A percentile compares a stretch with the other conserved stretches of the same genome.
Conservation (phyloP, 2,888 invertebrate genomes). For the Acanthococcus lagerstroemiae region DNA sequence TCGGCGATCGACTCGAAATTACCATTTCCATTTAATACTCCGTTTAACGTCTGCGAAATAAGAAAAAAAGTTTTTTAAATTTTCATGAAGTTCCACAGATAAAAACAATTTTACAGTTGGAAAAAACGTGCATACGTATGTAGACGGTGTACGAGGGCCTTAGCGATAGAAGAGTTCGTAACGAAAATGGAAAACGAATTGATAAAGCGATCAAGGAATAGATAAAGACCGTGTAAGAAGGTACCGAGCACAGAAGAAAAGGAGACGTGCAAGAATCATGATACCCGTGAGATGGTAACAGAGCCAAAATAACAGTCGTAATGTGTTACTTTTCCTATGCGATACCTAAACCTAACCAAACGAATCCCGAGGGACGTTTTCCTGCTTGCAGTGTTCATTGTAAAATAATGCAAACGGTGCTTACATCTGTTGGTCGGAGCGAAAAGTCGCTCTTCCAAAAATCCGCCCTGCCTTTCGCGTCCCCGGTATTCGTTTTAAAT, state of each 20-base stretch:
- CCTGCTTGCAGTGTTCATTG: slow-evolving; percentile 22
- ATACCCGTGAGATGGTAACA: slow-evolving; percentile 30
- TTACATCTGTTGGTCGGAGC: slow-evolving; percentile 16
- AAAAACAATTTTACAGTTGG: no score
- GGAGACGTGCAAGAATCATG: slow-evolving; percentile 23
- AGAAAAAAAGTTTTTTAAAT: no score
- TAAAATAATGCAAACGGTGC: slow-evolving; percentile 25
- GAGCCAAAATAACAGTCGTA: slow-evolving; percentile 27
- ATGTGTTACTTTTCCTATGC: slow-evolving; percentile 26
- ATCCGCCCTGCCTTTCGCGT: not conserved
- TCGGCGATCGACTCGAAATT: no score
- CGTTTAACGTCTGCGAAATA: no score
- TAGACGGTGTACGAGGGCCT: no score
- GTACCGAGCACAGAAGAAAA: not conserved
- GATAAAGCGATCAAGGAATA: slow-evolving; percentile 12
- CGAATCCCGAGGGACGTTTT: slow-evolving; percentile 19
- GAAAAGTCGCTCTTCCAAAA: slow-evolving; percentile 4
- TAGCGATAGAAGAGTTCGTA: slow-evolving; percentile 4
- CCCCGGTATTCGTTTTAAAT: not conserved
- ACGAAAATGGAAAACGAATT: slow-evolving; percentile 20
- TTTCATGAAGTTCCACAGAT: no score
- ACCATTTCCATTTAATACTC: no score
- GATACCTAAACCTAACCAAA: slow-evolving; percentile 24
- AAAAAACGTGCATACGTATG: no score
- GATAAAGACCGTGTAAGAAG: slow-evolving; percentile 9